These are phyloP conservation scores for Notothenia coriiceps DNA, from an alignment of 2,113 vertebrate genomes.

Conservation along the genomic window DNA sequence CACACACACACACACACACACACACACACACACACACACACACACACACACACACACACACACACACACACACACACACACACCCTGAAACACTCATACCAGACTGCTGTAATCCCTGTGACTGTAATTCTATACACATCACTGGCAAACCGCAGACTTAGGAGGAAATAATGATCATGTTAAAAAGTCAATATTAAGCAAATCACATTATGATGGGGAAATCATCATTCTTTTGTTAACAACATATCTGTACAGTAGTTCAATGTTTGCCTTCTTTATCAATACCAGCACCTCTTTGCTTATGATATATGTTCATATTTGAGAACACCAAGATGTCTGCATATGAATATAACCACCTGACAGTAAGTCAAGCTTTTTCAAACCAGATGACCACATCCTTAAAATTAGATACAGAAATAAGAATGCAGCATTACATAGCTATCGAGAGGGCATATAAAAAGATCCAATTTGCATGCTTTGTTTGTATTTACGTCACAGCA, in stretches of 20 bases:
- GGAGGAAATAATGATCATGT: not conserved
- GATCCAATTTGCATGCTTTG: not conserved
- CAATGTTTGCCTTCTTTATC: not conserved
- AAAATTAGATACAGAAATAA: not conserved
- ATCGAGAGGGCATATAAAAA: not conserved
- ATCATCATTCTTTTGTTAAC: not conserved
- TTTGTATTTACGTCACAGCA: not conserved
- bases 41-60: no score
- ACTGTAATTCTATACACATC: slow-evolving; percentile 10
- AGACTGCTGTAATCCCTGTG: slow-evolving; percentile 19
- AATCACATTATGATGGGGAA: not conserved
- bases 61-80: no score
- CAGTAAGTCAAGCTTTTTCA: not conserved
- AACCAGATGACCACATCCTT: not conserved
- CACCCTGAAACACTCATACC: not conserved
- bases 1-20: not conserved
- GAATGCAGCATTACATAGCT: not conserved
- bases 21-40: no score
- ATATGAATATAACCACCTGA: not conserved
- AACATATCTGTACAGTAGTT: not conserved
- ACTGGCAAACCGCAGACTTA: slow-evolving; percentile 1
- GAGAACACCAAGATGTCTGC: not conserved
- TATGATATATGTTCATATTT: not conserved
- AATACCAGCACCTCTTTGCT: not conserved
- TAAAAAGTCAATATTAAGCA: slow-evolving; percentile 11